Percentiles rank a stretch among this genome's conserved stretches.
Evolutionary conservation across 1,140 invertebrate species (phyloP).

Genomic region (Formica selysi): DNA sequence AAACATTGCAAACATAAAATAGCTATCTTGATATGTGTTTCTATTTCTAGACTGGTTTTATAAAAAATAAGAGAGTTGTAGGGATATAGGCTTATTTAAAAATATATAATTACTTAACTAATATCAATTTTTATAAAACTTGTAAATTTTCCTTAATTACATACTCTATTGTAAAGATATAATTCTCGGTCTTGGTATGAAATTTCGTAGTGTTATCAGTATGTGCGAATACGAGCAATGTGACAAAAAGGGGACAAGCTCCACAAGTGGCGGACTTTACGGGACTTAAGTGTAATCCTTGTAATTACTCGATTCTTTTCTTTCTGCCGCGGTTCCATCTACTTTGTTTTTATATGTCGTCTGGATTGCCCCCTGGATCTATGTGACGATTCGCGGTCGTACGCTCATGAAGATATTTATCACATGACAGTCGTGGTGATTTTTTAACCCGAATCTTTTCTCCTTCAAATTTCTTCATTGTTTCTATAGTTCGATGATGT

Average conservation of each 20-base stretch:
- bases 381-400: not conserved
- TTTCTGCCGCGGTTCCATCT: conserved; percentile 52
- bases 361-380: not conserved
- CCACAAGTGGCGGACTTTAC: conserved; percentile 86
- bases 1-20: not conserved
- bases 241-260: conserved; percentile 71
- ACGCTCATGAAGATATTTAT: conserved; percentile 82
- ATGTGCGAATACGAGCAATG: not conserved
- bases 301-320: conserved; percentile 83
- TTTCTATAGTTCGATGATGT: not conserved
- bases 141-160: too few relatives aligned
- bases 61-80: too few relatives aligned
- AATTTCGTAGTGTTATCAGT: not conserved
- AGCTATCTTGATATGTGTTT: too few relatives aligned
- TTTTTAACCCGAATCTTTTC: conserved; percentile 68
- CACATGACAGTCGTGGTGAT: conserved; percentile 76
- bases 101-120: too few relatives aligned
- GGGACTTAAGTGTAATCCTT: conserved; percentile 86
- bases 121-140: too few relatives aligned
- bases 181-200: not conserved
- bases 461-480: conserved; percentile 42
- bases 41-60: too few relatives aligned
- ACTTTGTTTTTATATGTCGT: conserved; percentile 79
- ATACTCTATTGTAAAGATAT: too few relatives aligned
- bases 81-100: too few relatives aligned